Conservation (phyloP, 2,888 invertebrate species). For the Eupithecia vulgata region DNA sequence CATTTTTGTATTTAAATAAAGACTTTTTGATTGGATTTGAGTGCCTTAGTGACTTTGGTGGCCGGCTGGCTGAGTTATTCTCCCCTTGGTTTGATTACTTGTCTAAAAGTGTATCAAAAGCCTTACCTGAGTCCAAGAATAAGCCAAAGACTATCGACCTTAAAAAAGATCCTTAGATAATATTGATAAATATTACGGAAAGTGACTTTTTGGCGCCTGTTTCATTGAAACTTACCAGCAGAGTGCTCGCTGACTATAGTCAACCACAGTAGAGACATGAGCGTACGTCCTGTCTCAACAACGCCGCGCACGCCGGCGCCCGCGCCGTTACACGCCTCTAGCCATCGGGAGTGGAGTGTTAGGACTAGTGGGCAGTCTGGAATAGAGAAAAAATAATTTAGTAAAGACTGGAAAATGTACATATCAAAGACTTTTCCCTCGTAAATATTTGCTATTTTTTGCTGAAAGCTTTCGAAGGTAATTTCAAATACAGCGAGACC, state of each 20-base stretch:
- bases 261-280: slow-evolving; percentile 89
- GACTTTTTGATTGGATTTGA: too few species aligned
- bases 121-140: too few species aligned
- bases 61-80: too few species aligned
- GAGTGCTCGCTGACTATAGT: slow-evolving; percentile 91
- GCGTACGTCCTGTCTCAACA: slow-evolving; percentile 90
- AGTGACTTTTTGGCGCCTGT: too few species aligned
- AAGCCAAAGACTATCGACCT: too few species aligned
- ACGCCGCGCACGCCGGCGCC: slow-evolving; percentile 87
- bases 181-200: too few species aligned
- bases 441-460: not conserved
- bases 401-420: too few species aligned
- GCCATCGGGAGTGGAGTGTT: slow-evolving; percentile 84
- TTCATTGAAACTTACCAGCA: slow-evolving; percentile 82
- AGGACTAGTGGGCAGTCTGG: slow-evolving; percentile 88
- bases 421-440: too few species aligned
- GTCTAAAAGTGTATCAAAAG: too few species aligned
- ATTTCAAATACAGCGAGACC: not conserved
- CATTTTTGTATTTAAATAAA: too few species aligned
- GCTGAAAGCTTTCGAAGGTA: not conserved
- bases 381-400: slow-evolving; percentile 9
- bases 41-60: not conserved
- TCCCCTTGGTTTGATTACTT: too few species aligned
- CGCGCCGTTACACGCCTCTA: slow-evolving; percentile 55
- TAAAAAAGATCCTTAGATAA: too few species aligned